Evolutionary conservation across 2,113 vertebrate genomes (phyloP).

Genomic region (Asarcornis scutulata): DNA sequence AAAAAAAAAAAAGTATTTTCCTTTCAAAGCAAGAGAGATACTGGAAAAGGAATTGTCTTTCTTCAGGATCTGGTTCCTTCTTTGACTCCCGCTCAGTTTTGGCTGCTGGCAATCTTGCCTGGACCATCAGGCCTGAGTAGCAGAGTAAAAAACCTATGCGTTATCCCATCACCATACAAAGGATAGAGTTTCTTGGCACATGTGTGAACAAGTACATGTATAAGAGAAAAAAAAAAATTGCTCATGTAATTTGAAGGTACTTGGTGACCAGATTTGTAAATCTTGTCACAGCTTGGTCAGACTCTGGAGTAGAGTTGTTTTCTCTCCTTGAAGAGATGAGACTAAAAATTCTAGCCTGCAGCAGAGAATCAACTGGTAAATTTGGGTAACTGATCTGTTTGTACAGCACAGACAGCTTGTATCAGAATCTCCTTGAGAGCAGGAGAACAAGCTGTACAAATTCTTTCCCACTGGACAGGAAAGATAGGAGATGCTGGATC

Average conservation of each 20-base stretch:
- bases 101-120: background rate
- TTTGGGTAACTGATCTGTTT: background rate
- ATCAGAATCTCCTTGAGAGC: background rate
- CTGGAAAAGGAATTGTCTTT: background rate
- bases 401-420: background rate
- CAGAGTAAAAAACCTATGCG: background rate
- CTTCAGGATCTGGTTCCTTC: background rate
- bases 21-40: background rate
- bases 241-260: background rate
- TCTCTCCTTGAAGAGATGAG: background rate
- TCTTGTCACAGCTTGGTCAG: background rate
- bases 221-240: background rate
- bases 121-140: accelerated
- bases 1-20: background rate
- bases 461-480: background rate
- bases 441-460: background rate
- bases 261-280: background rate
- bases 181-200: background rate
- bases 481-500: background rate
- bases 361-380: background rate
- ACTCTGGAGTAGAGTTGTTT: background rate
- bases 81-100: background rate
- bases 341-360: background rate
- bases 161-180: background rate
- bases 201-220: background rate